A percentile compares a stretch with the other conserved stretches of the same genome.
phyloP scores from a whole-genome alignment of 2,888 invertebrate species.

The Hyposoter dolosus region DNA sequence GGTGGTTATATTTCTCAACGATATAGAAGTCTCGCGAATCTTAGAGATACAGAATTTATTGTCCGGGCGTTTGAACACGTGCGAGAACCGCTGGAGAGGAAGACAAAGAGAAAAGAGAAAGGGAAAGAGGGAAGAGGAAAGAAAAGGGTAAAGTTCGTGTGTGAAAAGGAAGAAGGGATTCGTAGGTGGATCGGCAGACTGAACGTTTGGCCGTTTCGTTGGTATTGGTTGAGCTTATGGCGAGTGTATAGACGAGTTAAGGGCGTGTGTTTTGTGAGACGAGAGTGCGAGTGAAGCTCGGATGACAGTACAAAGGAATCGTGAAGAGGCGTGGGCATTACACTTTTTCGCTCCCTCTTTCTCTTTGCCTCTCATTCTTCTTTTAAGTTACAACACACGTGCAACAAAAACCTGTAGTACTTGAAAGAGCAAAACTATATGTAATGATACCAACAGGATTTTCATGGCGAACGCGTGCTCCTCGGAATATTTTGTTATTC shows the following conservation, averaged over 20 bases:
- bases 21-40: constrained; percentile 27
- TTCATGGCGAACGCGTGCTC: constrained; percentile 34
- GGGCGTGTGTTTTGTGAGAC: constrained; percentile 68
- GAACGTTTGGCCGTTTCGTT: constrained; percentile 49
- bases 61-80: constrained; percentile 16
- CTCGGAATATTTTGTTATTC: constrained; percentile 44
- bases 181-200: constrained; percentile 64
- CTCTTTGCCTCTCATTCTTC: constrained; percentile 28
- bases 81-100: constrained; percentile 18
- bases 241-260: constrained; percentile 49
- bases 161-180: constrained; percentile 52
- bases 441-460: constrained; percentile 22
- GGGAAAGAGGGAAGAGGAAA: not conserved
- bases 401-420: constrained; percentile 39
- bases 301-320: constrained; percentile 73
- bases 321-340: constrained; percentile 71
- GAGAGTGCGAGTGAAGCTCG: constrained; percentile 63
- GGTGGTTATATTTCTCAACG: constrained; percentile 36
- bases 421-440: constrained; percentile 38
- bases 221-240: constrained; percentile 35
- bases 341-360: constrained; percentile 39
- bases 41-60: constrained; percentile 57
- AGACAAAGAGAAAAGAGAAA: not conserved
- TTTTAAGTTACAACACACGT: constrained; percentile 45
- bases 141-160: constrained; percentile 46